phyloP scores from a whole-genome alignment of 2,888 invertebrate genomes.

The Xanthorhoe designata region DNA sequence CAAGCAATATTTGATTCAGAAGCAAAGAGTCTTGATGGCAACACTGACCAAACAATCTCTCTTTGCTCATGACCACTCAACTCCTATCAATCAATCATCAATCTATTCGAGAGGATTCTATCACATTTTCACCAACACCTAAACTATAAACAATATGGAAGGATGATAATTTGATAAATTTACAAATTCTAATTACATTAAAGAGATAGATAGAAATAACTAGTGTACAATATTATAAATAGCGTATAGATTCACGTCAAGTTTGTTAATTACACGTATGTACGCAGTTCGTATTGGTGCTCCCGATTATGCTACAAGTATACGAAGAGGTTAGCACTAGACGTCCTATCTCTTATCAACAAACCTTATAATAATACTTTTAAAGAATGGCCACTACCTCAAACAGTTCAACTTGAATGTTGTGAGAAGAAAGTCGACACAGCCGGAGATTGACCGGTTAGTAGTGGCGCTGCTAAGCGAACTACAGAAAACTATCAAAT shows the following conservation, averaged over 20 bases:
- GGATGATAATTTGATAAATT: constrained; percentile 77
- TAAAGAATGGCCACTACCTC: constrained; percentile 75
- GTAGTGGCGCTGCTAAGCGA: constrained; percentile 72
- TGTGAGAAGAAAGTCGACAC: constrained; percentile 15
- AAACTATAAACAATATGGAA: constrained; percentile 60
- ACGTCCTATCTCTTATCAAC: constrained; percentile 45
- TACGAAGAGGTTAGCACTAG: constrained; percentile 60
- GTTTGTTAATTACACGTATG: constrained; percentile 44
- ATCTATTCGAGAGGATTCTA: constrained; percentile 12
- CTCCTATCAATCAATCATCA: not conserved
- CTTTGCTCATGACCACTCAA: not conserved
- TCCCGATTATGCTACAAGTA: constrained; percentile 56
- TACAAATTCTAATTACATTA: constrained; percentile 78
- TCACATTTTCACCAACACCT: constrained; percentile 41
- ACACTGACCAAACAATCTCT: too few relatives aligned
- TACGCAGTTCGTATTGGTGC: constrained; percentile 70
- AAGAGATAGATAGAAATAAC: constrained; percentile 80
- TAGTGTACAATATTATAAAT: constrained; percentile 72
- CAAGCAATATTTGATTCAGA: not conserved
- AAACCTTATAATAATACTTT: constrained; percentile 50
- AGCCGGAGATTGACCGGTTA: constrained; percentile 22
- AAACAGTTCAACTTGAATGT: constrained; percentile 54
- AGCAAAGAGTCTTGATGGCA: not conserved
- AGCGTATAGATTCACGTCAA: constrained; percentile 62
- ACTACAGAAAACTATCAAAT: constrained; percentile 82